A percentile compares a stretch with the other conserved stretches of the same genome.
Evolutionary conservation across 2,797 vertebrate species (phyloP).

Genomic region (Linurgus olivaceus): DNA sequence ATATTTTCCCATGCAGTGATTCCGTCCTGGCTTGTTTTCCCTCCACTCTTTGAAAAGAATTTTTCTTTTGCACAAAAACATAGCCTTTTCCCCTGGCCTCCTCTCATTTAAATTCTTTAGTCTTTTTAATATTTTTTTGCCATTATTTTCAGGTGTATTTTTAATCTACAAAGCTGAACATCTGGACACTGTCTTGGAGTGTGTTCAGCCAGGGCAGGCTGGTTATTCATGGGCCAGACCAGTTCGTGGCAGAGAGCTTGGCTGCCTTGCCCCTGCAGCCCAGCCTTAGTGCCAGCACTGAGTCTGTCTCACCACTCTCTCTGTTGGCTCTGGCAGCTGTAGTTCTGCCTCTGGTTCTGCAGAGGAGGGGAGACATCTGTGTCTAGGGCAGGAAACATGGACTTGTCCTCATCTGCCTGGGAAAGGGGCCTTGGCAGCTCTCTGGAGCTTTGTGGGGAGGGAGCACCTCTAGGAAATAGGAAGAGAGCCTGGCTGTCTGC

Average conservation of each 20-base stretch:
- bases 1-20: not conserved
- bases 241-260: not conserved
- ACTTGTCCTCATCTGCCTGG: not conserved
- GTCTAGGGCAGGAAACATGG: not conserved
- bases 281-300: not conserved
- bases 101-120: not conserved
- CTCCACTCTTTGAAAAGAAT: not conserved
- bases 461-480: not conserved
- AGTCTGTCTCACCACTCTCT: not conserved
- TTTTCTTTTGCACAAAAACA: not conserved
- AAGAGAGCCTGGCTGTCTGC: not conserved
- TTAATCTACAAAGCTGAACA: not conserved
- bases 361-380: not conserved
- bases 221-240: not conserved
- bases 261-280: not conserved
- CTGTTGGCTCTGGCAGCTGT: not conserved
- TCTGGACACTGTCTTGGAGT: not conserved
- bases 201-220: not conserved
- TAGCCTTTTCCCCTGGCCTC: not conserved
- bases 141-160: not conserved
- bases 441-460: not conserved
- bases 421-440: not conserved
- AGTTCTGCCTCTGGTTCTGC: not conserved
- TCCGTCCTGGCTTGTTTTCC: not conserved
- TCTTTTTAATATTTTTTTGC: not conserved